A percentile compares a stretch with the other conserved stretches of the same genome.
These are phyloP conservation scores for Hylaea fasciaria DNA, from an alignment of 2,888 invertebrate genomes.

Conservation along the genomic window DNA sequence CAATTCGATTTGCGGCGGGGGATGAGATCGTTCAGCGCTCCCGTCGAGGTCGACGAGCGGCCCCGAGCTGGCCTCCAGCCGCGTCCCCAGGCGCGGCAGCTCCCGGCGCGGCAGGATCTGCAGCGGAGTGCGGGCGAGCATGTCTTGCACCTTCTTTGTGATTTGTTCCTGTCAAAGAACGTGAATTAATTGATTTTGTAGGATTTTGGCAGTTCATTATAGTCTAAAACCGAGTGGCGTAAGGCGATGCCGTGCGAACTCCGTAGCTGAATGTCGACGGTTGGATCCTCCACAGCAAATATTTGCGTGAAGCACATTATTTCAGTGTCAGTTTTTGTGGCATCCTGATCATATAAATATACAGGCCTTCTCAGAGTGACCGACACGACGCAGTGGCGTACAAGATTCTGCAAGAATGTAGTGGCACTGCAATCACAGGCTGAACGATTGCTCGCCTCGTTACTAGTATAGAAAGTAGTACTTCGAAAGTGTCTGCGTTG, in stretches of 20 bases:
- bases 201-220: no score
- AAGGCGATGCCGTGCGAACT: background rate
- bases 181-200: slow-evolving; percentile 6
- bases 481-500: slow-evolving; percentile 90
- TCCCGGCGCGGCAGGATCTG: slow-evolving; percentile 76
- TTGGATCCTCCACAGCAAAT: no score
- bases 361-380: no score
- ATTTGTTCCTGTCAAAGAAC: slow-evolving; percentile 87
- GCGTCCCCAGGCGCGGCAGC: slow-evolving; percentile 65
- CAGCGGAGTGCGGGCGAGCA: slow-evolving; percentile 90
- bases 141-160: slow-evolving; percentile 88
- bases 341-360: no score
- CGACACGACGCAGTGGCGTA: no score
- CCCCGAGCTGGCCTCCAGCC: slow-evolving; percentile 55
- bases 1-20: slow-evolving; percentile 24
- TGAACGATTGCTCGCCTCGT: no score
- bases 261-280: background rate
- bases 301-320: no score
- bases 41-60: slow-evolving; percentile 64
- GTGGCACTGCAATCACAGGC: no score
- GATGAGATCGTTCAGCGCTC: slow-evolving; percentile 30
- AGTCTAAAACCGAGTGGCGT: no score
- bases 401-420: no score
- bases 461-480: slow-evolving; percentile 36
- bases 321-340: no score